These are phyloP conservation scores for Podarcis siculus DNA, from an alignment of 2,797 vertebrate species.

Conservation along the genomic window DNA sequence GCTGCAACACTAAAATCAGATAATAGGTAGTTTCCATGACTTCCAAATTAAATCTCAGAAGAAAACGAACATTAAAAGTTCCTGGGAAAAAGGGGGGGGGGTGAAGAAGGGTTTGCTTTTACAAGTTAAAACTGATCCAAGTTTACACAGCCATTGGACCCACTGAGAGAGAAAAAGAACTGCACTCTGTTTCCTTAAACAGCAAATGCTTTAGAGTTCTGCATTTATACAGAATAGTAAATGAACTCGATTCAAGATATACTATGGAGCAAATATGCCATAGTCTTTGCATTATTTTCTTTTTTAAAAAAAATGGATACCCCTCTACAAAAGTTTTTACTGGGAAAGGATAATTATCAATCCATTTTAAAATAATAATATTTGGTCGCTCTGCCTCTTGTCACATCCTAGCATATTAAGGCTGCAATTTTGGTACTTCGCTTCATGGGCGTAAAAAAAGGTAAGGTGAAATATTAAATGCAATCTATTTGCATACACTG, in stretches of 20 bases:
- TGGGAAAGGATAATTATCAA: slow-evolving; percentile 56
- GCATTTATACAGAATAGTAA: slow-evolving; percentile 47
- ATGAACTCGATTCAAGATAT: slow-evolving; percentile 44
- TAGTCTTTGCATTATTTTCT: slow-evolving; percentile 1
- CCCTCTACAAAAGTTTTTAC: slow-evolving; percentile 14
- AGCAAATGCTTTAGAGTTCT: slow-evolving; percentile 22
- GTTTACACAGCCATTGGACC: slow-evolving; percentile 52
- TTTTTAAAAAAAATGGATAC: slow-evolving; percentile 17
- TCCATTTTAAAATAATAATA: slow-evolving; percentile 71
- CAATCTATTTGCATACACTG: slow-evolving; percentile 63
- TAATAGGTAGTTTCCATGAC: slow-evolving; percentile 99
- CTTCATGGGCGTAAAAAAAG: slow-evolving; percentile 64
- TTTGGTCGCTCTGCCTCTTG: slow-evolving; percentile 65
- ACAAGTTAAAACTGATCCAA: slow-evolving; percentile 52
- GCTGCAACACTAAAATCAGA: slow-evolving; percentile 93
- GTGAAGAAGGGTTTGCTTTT: slow-evolving; percentile 34
- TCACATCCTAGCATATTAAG: slow-evolving; percentile 47
- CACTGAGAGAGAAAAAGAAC: slow-evolving; percentile 32
- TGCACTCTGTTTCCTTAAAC: slow-evolving; percentile 25
- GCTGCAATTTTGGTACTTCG: slow-evolving; percentile 62
- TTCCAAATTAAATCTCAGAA: slow-evolving; percentile 93
- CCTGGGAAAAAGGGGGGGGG: slow-evolving; percentile 73
- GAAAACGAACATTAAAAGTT: slow-evolving; percentile 80
- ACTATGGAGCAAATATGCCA: slow-evolving; percentile 36
- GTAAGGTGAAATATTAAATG: slow-evolving; percentile 75